Evolutionary conservation across 1,140 invertebrate species (phyloP).

Genomic region (Drosophila tristis): DNA sequence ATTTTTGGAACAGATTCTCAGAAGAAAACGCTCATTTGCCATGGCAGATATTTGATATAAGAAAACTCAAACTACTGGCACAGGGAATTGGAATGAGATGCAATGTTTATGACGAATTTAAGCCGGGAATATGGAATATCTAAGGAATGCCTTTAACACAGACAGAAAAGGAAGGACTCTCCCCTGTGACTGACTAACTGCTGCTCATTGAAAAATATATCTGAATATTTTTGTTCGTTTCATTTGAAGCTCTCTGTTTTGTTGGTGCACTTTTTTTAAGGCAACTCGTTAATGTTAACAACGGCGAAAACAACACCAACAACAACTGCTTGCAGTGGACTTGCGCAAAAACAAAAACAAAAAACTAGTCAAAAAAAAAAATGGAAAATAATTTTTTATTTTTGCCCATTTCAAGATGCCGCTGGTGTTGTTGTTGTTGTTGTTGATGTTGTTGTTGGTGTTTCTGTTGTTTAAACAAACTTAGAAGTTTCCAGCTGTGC

Average conservation of each 20-base stretch:
- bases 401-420: slow-evolving; percentile 55
- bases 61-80: no score
- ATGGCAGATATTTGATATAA: no score
- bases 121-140: no score
- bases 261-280: slow-evolving; percentile 1
- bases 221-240: slow-evolving; percentile 20
- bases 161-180: no score
- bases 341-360: slow-evolving; percentile 40
- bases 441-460: slow-evolving; percentile 7
- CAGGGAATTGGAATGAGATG: no score
- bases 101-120: no score
- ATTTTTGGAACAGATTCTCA: no score
- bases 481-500: slow-evolving; percentile 76
- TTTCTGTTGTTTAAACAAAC: slow-evolving; percentile 57
- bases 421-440: slow-evolving; percentile 16
- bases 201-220: slow-evolving; percentile 23
- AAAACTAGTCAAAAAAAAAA: slow-evolving; percentile 11
- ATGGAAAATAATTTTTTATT: slow-evolving; percentile 40
- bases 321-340: slow-evolving; percentile 5
- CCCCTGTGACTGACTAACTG: no score
- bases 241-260: slow-evolving; percentile 16
- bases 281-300: slow-evolving; percentile 53
- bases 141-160: no score
- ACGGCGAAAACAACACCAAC: slow-evolving; percentile 34
- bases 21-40: no score